A percentile compares a stretch with the other conserved stretches of the same genome.
Evolutionary conservation across 2,888 invertebrate genomes (phyloP).

Genomic region (Apamea epomidion): DNA sequence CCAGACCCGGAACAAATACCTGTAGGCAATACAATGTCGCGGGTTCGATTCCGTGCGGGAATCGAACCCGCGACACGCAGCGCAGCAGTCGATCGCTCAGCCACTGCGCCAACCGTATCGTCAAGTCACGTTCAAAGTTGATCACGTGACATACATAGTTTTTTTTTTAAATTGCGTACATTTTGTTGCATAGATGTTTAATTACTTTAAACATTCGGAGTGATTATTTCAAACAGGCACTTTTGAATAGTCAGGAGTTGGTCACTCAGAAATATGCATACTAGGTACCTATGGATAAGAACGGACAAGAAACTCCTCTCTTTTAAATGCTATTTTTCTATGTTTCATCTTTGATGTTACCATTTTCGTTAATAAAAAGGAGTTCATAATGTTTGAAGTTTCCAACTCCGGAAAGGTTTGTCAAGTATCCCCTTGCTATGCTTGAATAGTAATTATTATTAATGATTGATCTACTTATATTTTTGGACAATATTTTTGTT

Average conservation of each 20-base stretch:
- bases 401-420: not conserved
- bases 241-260: not conserved
- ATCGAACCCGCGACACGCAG: too few species aligned
- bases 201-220: not conserved
- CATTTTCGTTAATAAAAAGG: not conserved
- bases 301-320: not conserved
- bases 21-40: too few species aligned
- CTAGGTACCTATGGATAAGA: not conserved
- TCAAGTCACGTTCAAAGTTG: too few species aligned
- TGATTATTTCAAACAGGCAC: not conserved
- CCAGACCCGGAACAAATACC: too few species aligned
- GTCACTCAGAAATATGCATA: not conserved
- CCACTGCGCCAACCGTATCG: too few species aligned
- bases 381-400: not conserved
- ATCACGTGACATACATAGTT: not conserved
- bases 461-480: not conserved
- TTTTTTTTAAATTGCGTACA: not conserved
- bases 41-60: too few species aligned
- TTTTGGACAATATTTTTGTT: not conserved
- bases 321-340: not conserved
- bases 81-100: too few species aligned
- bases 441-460: not conserved
- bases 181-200: not conserved
- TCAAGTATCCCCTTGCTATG: not conserved
- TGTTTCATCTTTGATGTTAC: not conserved